A percentile compares a stretch with the other conserved stretches of the same genome.
phyloP scores from a whole-genome alignment of 2,113 vertebrate species.

The Xenopus tropicalis region DNA sequence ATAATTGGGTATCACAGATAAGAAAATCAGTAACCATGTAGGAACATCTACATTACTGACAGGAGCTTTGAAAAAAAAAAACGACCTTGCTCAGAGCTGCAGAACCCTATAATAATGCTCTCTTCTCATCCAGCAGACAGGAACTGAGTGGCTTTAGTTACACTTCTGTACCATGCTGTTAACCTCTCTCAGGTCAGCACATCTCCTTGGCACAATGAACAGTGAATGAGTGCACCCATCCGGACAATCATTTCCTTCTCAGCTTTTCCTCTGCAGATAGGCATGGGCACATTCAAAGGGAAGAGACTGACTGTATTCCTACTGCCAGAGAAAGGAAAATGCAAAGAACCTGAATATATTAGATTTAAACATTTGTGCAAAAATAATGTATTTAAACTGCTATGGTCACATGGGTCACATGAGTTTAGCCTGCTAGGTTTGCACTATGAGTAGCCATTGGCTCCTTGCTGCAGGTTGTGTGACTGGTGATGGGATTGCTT shows the following conservation, averaged over 20 bases:
- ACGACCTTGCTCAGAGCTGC: neutral
- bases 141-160: neutral
- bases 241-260: neutral
- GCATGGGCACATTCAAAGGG: no score
- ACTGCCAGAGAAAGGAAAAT: no score
- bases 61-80: neutral
- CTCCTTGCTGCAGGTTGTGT: no score
- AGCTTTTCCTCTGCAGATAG: no score
- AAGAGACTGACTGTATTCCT: no score
- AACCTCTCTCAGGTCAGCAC: constrained; percentile 1
- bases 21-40: neutral
- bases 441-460: no score
- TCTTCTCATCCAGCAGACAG: neutral
- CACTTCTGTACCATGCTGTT: constrained; percentile 8
- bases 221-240: neutral
- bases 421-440: no score
- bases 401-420: no score
- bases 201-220: neutral
- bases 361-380: no score
- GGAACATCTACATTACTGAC: neutral
- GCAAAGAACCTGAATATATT: no score
- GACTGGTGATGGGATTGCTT: no score
- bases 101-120: neutral
- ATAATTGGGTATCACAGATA: neutral
- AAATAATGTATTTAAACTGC: no score